These are phyloP conservation scores for Callitettix versicolor DNA, from an alignment of 1,140 invertebrate species.

Conservation along the genomic window DNA sequence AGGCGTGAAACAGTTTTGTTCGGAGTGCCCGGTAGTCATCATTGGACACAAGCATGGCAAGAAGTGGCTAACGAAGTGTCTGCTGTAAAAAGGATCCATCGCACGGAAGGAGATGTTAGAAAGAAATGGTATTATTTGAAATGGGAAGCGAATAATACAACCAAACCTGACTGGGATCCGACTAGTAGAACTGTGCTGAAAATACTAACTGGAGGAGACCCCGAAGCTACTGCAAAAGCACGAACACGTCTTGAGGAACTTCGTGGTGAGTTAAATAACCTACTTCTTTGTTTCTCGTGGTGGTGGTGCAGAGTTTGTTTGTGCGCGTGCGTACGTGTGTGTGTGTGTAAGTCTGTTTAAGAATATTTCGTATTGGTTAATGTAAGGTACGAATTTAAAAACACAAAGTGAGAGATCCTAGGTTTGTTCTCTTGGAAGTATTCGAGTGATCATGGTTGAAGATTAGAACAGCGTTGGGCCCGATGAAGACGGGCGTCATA, in stretches of 20 bases:
- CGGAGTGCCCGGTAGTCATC: constrained; percentile 25
- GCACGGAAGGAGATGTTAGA: constrained; percentile 25
- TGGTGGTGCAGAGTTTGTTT: too few species aligned
- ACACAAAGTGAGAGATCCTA: too few species aligned
- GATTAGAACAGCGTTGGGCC: too few species aligned
- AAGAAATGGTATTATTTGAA: constrained; percentile 29
- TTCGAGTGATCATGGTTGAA: too few species aligned
- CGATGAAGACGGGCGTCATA: too few species aligned
- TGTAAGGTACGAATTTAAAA: too few species aligned
- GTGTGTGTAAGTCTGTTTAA: too few species aligned
- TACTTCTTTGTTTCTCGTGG: not conserved
- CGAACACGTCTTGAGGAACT: constrained; percentile 20
- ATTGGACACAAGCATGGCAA: constrained; percentile 25
- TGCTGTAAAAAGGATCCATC: constrained; percentile 23
- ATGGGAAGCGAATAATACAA: constrained; percentile 28
- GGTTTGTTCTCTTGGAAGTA: too few species aligned
- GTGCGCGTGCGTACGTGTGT: too few species aligned
- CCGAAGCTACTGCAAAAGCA: constrained; percentile 6
- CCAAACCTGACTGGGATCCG: too few species aligned
- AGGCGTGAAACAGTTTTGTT: constrained; percentile 24
- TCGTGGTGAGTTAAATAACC: constrained; percentile 13
- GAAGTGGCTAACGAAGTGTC: constrained; percentile 24
- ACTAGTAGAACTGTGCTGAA: constrained; percentile 24
- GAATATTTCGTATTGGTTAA: too few species aligned
- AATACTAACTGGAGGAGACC: constrained; percentile 21